A percentile compares a stretch with the other conserved stretches of the same genome.
Conservation (phyloP, 2,113 vertebrate species). For the Salminus brasiliensis region DNA sequence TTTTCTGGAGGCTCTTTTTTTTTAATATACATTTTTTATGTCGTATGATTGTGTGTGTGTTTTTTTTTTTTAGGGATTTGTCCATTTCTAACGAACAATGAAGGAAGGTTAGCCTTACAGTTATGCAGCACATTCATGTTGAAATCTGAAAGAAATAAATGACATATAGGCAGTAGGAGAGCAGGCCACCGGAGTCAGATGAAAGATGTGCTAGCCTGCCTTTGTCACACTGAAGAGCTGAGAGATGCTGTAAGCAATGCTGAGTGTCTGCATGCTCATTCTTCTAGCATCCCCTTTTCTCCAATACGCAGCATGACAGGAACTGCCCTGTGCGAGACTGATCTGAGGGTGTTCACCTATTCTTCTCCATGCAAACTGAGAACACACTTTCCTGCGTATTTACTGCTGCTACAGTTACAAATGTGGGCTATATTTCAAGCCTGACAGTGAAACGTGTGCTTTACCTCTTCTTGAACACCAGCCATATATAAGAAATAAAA, state of each 20-base stretch:
- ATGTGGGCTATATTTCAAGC: not conserved
- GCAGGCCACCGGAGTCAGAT: too few species aligned
- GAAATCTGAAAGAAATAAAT: not conserved
- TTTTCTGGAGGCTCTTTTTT: not conserved
- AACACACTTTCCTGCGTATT: not conserved
- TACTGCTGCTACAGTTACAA: not conserved
- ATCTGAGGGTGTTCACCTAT: not conserved
- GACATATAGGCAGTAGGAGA: too few species aligned
- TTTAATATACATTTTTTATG: too few species aligned
- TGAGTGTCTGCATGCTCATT: not conserved
- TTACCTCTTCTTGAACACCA: not conserved
- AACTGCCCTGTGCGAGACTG: not conserved
- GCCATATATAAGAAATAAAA: not conserved
- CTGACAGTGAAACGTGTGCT: too few species aligned
- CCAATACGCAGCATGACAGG: not conserved
- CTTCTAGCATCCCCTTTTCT: constrained; percentile 4
- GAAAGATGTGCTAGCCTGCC: too few species aligned
- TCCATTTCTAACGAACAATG: not conserved
- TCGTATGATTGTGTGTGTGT: not conserved
- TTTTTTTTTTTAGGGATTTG: not conserved
- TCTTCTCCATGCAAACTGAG: not conserved
- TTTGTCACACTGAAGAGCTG: not conserved
- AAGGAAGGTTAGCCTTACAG: too few species aligned
- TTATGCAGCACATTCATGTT: too few species aligned
- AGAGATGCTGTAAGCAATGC: not conserved